phyloP scores from a whole-genome alignment of 2,797 vertebrate species.

The Anguilla megastoma region DNA sequence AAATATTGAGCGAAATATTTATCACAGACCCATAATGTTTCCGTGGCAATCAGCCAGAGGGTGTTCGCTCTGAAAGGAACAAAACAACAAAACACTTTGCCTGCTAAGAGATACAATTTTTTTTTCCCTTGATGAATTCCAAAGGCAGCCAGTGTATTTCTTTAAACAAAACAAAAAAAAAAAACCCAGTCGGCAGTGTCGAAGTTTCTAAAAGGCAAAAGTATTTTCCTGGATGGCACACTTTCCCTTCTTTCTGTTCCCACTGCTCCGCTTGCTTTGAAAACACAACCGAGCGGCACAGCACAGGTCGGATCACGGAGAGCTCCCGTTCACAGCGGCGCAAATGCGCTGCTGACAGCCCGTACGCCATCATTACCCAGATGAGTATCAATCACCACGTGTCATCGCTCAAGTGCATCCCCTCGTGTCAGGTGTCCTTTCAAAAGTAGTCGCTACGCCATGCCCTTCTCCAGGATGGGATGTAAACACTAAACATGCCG shows the following conservation, averaged over 20 bases:
- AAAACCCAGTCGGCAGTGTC: neutral
- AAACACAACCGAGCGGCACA: neutral
- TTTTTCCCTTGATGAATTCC: neutral
- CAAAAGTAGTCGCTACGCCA: slow-evolving; percentile 17
- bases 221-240: neutral
- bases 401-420: slow-evolving; percentile 20
- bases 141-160: neutral
- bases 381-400: slow-evolving; percentile 35
- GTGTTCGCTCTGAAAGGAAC: neutral
- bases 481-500: slow-evolving; percentile 44
- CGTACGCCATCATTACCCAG: slow-evolving; percentile 26
- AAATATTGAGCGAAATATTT: slow-evolving; percentile 53
- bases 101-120: neutral
- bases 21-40: slow-evolving; percentile 43
- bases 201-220: neutral
- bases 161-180: neutral
- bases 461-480: slow-evolving; percentile 32
- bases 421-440: slow-evolving; percentile 28
- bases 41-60: slow-evolving; percentile 51
- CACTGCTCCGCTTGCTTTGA: neutral
- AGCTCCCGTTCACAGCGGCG: slow-evolving; percentile 8
- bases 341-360: slow-evolving; percentile 14
- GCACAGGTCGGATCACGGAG: neutral
- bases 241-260: neutral
- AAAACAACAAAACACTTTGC: slow-evolving; percentile 11